A percentile compares a stretch with the other conserved stretches of the same genome.
phyloP scores from a whole-genome alignment of 2,113 vertebrate genomes.

The Gasterosteus nipponicus region DNA sequence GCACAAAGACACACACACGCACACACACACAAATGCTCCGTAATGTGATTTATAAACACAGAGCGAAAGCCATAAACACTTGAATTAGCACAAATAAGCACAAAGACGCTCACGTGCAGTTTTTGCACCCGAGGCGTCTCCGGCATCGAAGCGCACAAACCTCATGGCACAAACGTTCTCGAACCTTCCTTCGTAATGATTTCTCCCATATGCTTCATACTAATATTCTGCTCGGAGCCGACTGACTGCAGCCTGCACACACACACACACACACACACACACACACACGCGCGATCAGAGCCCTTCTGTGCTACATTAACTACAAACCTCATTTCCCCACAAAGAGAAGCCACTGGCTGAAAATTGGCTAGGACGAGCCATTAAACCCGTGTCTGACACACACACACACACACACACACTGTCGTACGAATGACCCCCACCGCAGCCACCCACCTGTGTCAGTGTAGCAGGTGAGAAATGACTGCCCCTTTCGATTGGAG shows the following conservation, averaged over 20 bases:
- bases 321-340: conserved; percentile 78
- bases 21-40: not conserved
- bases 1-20: conserved; percentile 6
- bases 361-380: conserved; percentile 78
- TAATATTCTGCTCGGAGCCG: conserved; percentile 71
- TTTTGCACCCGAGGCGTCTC: conserved; percentile 32
- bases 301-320: conserved; percentile 78
- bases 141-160: conserved; percentile 35
- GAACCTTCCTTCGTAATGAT: conserved; percentile 69
- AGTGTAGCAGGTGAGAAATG: conserved; percentile 59
- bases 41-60: conserved; percentile 38
- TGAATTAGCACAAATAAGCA: conserved; percentile 19
- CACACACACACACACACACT: conserved; percentile 30
- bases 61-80: conserved; percentile 26
- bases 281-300: conserved; percentile 38
- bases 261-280: conserved; percentile 9
- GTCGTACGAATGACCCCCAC: conserved; percentile 41
- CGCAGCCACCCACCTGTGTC: conserved; percentile 54
- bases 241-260: conserved; percentile 54
- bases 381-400: conserved; percentile 73
- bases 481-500: conserved; percentile 52
- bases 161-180: conserved; percentile 56
- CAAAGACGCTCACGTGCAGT: not conserved
- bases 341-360: conserved; percentile 75
- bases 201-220: conserved; percentile 72